Percentiles rank a stretch among this genome's conserved stretches.
Evolutionary conservation across 2,888 invertebrate species (phyloP).

Genomic region (Ametastegia equiseti): DNA sequence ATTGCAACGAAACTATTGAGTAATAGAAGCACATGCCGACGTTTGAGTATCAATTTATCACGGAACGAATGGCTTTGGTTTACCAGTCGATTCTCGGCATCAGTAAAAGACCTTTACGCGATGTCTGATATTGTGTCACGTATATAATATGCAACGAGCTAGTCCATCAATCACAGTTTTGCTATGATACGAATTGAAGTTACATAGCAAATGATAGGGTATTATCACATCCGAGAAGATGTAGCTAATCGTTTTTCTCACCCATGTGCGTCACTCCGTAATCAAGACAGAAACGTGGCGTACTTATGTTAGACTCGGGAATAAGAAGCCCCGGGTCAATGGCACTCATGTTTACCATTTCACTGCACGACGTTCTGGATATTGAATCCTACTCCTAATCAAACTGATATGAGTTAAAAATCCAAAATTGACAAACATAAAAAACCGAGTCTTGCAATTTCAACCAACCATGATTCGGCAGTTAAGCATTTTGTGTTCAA

Average conservation of each 20-base stretch:
- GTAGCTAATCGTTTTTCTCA: background rate
- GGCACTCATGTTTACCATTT: background rate
- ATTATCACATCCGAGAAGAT: constrained; percentile 16
- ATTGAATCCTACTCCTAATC: no score
- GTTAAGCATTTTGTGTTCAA: no score
- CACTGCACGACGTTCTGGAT: background rate
- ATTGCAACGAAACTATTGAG: constrained; percentile 16
- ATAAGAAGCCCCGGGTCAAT: constrained; percentile 8
- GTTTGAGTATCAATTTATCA: constrained; percentile 18
- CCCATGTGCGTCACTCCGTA: background rate
- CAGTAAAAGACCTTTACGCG: background rate
- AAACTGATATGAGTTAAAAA: no score
- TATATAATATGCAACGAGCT: background rate
- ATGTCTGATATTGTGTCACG: background rate
- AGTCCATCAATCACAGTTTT: background rate
- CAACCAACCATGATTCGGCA: background rate
- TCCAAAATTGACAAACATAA: no score
- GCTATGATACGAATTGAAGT: background rate
- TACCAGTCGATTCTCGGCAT: background rate
- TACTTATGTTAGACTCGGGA: background rate
- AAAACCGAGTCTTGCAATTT: background rate
- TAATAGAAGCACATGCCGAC: background rate
- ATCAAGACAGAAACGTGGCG: background rate
- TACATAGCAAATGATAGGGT: background rate
- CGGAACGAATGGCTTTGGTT: background rate